Percentiles rank a stretch among this genome's conserved stretches.
Conservation (phyloP, 2,888 invertebrate species). For the Himalopsyche tibetana region DNA sequence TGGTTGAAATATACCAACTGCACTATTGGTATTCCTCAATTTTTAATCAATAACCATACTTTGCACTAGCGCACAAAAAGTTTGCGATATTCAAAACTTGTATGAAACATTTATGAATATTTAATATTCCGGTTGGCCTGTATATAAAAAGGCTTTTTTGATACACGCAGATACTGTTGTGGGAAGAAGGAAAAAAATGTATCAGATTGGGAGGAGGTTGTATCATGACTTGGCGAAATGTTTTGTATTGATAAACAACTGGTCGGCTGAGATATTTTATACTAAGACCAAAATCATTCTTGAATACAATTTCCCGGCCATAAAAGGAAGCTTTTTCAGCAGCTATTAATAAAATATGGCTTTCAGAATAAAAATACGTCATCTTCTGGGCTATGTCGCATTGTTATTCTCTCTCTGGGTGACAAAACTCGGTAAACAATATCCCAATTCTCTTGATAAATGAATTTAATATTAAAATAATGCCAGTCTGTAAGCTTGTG, state of each 20-base stretch:
- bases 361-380: constrained; percentile 54
- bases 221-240: constrained; percentile 60
- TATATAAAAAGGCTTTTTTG: constrained; percentile 26
- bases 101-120: neutral
- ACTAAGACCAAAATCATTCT: constrained; percentile 43
- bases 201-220: constrained; percentile 51
- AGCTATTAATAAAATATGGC: constrained; percentile 58
- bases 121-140: constrained; percentile 34
- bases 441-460: constrained; percentile 54
- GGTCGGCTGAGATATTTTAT: constrained; percentile 51
- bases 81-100: no score
- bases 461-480: constrained; percentile 58
- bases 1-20: no score
- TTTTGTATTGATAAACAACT: constrained; percentile 60
- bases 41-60: no score
- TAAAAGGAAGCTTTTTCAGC: constrained; percentile 52
- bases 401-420: constrained; percentile 51
- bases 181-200: constrained; percentile 51
- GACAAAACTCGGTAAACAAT: constrained; percentile 58
- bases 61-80: no score
- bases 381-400: constrained; percentile 36
- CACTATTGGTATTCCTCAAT: no score
- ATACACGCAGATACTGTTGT: constrained; percentile 34
- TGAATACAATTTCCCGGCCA: constrained; percentile 45
- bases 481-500: neutral